Conservation (phyloP, 2,888 invertebrate genomes). For the Coronaproctus castanopsis region DNA sequence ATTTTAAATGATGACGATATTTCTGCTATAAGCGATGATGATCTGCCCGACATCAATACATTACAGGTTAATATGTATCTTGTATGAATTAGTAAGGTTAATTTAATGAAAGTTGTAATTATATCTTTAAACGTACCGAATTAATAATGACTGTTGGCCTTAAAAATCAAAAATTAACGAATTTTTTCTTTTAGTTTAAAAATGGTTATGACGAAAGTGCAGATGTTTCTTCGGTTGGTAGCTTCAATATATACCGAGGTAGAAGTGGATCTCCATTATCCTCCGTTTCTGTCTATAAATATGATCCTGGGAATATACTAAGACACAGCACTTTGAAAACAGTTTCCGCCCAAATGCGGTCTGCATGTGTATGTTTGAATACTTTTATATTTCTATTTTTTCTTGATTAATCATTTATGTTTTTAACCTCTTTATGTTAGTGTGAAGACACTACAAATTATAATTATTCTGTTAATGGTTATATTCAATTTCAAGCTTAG, state of each 20-base stretch:
- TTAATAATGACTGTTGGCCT: not conserved
- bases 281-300: constrained; percentile 5
- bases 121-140: not conserved
- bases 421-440: too few relatives aligned
- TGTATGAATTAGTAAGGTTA: not conserved
- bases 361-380: constrained; percentile 57
- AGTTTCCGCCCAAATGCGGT: constrained; percentile 67
- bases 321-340: constrained; percentile 66
- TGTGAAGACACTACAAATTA: too few relatives aligned
- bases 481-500: too few relatives aligned
- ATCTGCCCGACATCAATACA: constrained; percentile 18
- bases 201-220: constrained; percentile 36
- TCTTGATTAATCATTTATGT: too few relatives aligned
- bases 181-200: constrained; percentile 6
- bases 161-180: not conserved
- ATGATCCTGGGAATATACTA: constrained; percentile 37
- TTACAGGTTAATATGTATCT: constrained; percentile 12
- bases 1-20: constrained; percentile 45
- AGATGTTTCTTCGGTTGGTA: constrained; percentile 33
- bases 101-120: not conserved
- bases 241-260: constrained; percentile 25
- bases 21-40: constrained; percentile 21
- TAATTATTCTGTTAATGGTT: too few relatives aligned
- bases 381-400: too few relatives aligned
- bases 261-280: constrained; percentile 21